Evolutionary conservation across 35 echinoderm and acorn worm species (phyloP).

Genomic region (Lytechinus pictus): DNA sequence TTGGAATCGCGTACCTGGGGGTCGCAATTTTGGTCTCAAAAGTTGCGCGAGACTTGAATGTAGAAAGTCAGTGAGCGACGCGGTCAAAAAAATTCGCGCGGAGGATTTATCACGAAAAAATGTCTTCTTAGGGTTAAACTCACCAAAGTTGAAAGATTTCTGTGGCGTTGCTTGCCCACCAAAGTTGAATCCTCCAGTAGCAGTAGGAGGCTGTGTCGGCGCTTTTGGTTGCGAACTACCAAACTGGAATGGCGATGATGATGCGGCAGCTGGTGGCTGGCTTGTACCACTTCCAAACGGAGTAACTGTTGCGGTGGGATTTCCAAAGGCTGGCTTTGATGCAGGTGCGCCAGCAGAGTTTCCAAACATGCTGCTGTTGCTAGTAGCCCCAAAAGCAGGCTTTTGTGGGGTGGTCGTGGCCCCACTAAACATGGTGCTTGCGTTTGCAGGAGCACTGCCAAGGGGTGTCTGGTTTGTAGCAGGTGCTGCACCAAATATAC

Average conservation of each 20-base stretch:
- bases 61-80: too few relatives aligned
- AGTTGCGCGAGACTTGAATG: too few relatives aligned
- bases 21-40: too few relatives aligned
- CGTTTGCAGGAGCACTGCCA: background rate
- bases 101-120: too few relatives aligned
- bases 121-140: too few relatives aligned
- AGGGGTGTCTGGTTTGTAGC: background rate
- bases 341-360: background rate
- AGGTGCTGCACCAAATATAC: background rate
- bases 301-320: background rate
- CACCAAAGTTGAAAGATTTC: background rate
- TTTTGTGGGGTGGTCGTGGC: background rate
- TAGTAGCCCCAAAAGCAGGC: background rate
- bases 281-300: background rate
- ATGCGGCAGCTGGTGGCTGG: background rate
- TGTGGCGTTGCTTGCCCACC: background rate
- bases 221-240: background rate
- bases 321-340: conserved; percentile 23
- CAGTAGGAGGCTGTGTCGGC: background rate
- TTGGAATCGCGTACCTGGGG: too few relatives aligned
- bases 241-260: conserved; percentile 23
- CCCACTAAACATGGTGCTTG: background rate
- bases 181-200: conserved; percentile 14
- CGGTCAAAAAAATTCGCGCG: too few relatives aligned
- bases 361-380: background rate